Base-by-base conservation (phyloP, 1,140 invertebrate species). In the Conopomorpha cramerella region DNA sequence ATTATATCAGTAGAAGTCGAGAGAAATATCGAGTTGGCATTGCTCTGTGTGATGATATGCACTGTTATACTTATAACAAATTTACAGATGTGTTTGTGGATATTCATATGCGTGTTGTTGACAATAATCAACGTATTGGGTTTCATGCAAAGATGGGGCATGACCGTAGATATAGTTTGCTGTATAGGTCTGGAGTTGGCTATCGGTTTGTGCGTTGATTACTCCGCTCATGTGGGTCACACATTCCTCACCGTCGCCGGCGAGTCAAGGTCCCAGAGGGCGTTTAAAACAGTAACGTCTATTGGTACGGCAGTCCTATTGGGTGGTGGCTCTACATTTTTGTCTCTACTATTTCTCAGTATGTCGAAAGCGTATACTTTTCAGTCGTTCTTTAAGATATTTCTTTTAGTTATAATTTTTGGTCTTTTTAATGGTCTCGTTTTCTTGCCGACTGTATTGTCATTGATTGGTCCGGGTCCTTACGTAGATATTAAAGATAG, bases 121-220 rank as follows among this genome's bases (percentile, higher is more conserved):
- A 93, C 90, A 1, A 79, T 92, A 55, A 78, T 90, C 3, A 88
- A 92, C 62, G 90, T 94, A 19, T 85, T 87, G 41, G 92, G 91
- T 2, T 88, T 87, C 46, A 91, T 95, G 87, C 85, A 83, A 49
- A 55, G 67, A 30, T 84, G 91, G 92, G 91, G 88, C 4, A 79
- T 93, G 34, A 92, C 90, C 2, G 87, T 95, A 25, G 92, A 95
- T 55, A 86, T 91, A 29, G 89, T 92, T 16, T 90, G 91, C 17
- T 92, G 90, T 61, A 91, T 95, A 42, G 88, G 83, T 39, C 71
- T 93, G 7, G 89, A 93, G 50, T 76, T 95, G 34, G 90, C 87
- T n/a, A 89, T 93, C 47, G 92, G 92, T 19, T 78, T 95, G 18
- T 92, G 91, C 51, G 90, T 95, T 1, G 92, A 95, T 77, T 92